phyloP scores from a whole-genome alignment of 2,113 vertebrate genomes.

The Isurus oxyrinchus region DNA sequence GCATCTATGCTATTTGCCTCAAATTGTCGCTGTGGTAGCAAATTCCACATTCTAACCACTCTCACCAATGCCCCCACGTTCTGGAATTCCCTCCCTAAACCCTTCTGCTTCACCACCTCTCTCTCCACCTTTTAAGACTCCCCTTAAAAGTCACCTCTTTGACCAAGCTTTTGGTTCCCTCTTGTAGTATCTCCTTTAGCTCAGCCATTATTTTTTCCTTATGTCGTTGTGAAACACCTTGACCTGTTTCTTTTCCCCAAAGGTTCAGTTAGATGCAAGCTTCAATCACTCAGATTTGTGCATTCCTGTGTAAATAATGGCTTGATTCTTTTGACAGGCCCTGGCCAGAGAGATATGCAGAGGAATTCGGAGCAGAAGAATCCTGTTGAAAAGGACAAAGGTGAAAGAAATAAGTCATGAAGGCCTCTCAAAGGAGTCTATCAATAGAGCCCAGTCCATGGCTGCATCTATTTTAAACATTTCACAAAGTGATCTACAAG shows the following conservation, averaged over 20 bases:
- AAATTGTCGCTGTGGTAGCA: not conserved
- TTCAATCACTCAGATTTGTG: not conserved
- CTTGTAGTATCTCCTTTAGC: not conserved
- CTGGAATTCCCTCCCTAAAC: not conserved
- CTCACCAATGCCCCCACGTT: not conserved
- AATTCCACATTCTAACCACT: not conserved
- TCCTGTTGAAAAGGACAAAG: constrained; percentile 65
- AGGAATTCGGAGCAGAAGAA: constrained; percentile 64
- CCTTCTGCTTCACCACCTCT: not conserved
- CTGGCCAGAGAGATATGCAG: constrained; percentile 69
- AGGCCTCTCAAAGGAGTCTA: constrained; percentile 62
- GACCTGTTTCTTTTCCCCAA: not conserved
- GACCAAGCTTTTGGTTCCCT: not conserved
- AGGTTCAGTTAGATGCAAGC: not conserved
- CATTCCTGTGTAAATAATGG: not conserved
- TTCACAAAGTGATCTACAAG: constrained; percentile 72
- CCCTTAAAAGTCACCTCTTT: not conserved
- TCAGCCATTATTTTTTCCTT: not conserved
- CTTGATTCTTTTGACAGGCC: constrained; percentile 48
- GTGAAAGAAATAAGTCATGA: constrained; percentile 49
- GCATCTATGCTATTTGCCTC: not conserved
- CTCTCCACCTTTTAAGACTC: not conserved
- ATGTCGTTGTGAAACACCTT: not conserved
- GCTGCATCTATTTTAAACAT: constrained; percentile 87
- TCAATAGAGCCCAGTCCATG: constrained; percentile 74